phyloP scores from a whole-genome alignment of 1,140 invertebrate species.

The Nixonia krombeini region DNA sequence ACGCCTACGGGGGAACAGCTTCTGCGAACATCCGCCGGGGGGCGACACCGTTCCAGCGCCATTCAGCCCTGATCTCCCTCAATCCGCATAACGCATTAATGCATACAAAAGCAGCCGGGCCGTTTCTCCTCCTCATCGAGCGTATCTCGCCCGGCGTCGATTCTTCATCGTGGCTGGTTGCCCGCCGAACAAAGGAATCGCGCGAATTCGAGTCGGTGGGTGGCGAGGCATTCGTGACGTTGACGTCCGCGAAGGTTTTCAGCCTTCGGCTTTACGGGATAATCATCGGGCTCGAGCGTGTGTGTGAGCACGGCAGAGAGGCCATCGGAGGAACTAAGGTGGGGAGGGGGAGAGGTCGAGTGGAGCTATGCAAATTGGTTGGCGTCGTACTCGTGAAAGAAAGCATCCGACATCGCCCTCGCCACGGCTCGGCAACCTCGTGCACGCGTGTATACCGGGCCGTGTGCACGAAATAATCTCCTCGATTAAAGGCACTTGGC shows the following conservation, averaged over 20 bases:
- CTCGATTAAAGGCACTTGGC: conserved; percentile 13
- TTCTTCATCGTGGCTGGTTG: conserved; percentile 15
- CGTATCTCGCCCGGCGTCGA: conserved; percentile 7
- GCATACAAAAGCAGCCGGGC: not conserved
- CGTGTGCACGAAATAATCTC: conserved; percentile 6
- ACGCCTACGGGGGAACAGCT: no score
- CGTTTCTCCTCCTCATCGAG: not conserved
- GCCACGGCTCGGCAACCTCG: not conserved
- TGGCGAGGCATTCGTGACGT: conserved; percentile 33
- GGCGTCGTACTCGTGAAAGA: conserved; percentile 19
- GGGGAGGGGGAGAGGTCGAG: conserved; percentile 9
- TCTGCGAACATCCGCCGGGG: no score
- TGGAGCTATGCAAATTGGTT: conserved; percentile 38
- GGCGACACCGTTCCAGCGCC: no score
- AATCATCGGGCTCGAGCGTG: conserved; percentile 31
- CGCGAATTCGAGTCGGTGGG: conserved; percentile 28
- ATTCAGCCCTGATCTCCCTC: no score
- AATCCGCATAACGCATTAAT: not conserved
- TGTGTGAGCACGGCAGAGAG: conserved; percentile 19
- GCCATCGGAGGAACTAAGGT: no score
- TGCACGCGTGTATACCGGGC: no score
- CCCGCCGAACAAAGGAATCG: conserved; percentile 30
- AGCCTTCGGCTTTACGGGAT: conserved; percentile 42
- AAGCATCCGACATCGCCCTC: conserved; percentile 12
- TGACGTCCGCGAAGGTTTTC: conserved; percentile 33